phyloP scores from a whole-genome alignment of 35 echinoderm and acorn worm species.

The Eucidaris tribuloides region DNA sequence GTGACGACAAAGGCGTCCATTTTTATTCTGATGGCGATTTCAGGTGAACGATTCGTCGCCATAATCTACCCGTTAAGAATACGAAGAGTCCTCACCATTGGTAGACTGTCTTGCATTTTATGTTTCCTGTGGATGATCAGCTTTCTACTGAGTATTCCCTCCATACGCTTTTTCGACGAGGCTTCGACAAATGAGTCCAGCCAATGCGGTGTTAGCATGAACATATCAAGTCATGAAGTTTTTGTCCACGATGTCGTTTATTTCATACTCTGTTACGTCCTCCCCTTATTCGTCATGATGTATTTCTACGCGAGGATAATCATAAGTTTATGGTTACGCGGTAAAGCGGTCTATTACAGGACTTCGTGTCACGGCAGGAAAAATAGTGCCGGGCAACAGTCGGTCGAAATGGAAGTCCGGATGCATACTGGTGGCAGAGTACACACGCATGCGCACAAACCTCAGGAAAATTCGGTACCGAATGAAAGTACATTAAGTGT shows the following conservation, averaged over 20 bases:
- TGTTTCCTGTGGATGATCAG: slow-evolving; percentile 53
- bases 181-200: neutral
- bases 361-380: slow-evolving; percentile 2
- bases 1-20: slow-evolving; percentile 78
- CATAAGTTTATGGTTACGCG: slow-evolving; percentile 50
- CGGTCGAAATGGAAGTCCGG: slow-evolving; percentile 14
- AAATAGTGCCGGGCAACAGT: neutral
- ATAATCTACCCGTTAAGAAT: slow-evolving; percentile 90
- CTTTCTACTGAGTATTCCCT: slow-evolving; percentile 45
- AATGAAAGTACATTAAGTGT: too few species aligned
- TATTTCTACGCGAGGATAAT: slow-evolving; percentile 71
- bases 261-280: slow-evolving; percentile 62
- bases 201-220: slow-evolving; percentile 26
- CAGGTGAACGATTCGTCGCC: slow-evolving; percentile 77
- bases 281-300: slow-evolving; percentile 80
- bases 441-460: neutral
- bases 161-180: slow-evolving; percentile 28
- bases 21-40: slow-evolving; percentile 80
- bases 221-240: neutral
- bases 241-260: slow-evolving; percentile 32
- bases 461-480: too few species aligned
- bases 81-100: slow-evolving; percentile 51
- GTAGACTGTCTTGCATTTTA: slow-evolving; percentile 43
- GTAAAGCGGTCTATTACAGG: slow-evolving; percentile 16
- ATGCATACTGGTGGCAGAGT: slow-evolving; percentile 9